These are phyloP conservation scores for Narcine bancroftii DNA, from an alignment of 2,113 vertebrate genomes.

Conservation along the genomic window DNA sequence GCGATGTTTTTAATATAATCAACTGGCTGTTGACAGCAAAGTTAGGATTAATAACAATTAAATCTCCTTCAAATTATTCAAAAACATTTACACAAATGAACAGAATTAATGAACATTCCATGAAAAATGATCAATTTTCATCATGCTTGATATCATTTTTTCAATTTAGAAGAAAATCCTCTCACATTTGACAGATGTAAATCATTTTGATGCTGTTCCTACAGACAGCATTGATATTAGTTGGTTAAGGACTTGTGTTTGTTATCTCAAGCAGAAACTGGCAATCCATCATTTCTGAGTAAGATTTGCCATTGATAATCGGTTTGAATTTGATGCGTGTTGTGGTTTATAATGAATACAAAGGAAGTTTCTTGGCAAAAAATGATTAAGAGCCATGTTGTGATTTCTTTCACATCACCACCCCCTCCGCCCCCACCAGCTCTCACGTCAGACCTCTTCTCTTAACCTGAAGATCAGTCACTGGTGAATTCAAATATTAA, in stretches of 20 bases:
- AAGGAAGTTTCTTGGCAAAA: background rate
- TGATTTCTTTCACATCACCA: background rate
- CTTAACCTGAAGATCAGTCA: slow-evolving; percentile 24
- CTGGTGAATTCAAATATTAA: background rate
- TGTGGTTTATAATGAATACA: background rate
- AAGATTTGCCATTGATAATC: slow-evolving; percentile 26
- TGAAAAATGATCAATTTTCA: background rate
- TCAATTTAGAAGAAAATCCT: background rate
- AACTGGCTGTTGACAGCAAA: background rate
- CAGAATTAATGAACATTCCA: slow-evolving; percentile 14
- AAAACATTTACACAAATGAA: background rate
- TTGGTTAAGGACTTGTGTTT: slow-evolving; percentile 6
- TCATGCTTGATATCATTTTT: background rate
- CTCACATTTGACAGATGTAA: background rate
- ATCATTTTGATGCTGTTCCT: background rate
- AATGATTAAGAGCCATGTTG: slow-evolving; percentile 5
- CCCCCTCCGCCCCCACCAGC: no score
- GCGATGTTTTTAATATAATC: background rate
- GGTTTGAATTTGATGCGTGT: slow-evolving; percentile 26
- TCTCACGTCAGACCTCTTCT: background rate
- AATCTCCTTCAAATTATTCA: slow-evolving; percentile 1
- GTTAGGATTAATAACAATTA: background rate
- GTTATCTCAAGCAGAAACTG: slow-evolving; percentile 14
- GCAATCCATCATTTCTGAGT: slow-evolving; percentile 9
- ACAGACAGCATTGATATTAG: background rate